Evolutionary conservation across 2,113 vertebrate genomes (phyloP).

Genomic region (Pterocles burchelli): DNA sequence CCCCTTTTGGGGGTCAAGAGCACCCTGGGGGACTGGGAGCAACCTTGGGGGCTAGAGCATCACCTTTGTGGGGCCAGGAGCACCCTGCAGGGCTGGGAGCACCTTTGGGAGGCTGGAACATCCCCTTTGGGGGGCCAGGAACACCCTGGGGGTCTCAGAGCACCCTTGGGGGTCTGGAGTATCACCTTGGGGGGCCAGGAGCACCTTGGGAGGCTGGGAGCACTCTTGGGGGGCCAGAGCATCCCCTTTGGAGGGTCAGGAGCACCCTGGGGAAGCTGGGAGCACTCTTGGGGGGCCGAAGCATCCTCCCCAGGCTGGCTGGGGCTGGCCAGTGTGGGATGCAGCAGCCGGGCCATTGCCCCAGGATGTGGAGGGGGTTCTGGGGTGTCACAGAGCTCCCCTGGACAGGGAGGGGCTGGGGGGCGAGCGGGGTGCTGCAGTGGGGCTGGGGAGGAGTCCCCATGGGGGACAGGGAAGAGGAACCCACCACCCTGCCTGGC

Average conservation of each 20-base stretch:
- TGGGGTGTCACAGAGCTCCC: not conserved
- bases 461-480: fast-evolving
- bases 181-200: not conserved
- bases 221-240: too few relatives aligned
- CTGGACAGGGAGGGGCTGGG: not conserved
- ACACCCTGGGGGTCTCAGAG: not conserved
- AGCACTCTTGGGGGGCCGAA: not conserved
- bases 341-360: not conserved
- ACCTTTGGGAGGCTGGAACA: not conserved
- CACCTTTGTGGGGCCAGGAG: not conserved
- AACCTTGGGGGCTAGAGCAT: too few relatives aligned
- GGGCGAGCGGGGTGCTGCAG: fast-evolving
- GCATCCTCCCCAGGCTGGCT: too few relatives aligned
- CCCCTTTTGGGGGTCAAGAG: too few relatives aligned
- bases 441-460: fast-evolving
- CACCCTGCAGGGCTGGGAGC: not conserved
- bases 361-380: not conserved
- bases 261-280: too few relatives aligned
- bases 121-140: too few relatives aligned
- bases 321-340: not conserved
- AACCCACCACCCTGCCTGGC: fast-evolving
- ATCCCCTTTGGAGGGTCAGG: too few relatives aligned
- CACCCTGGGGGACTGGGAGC: not conserved
- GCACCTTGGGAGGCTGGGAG: not conserved
- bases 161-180: not conserved